These are phyloP conservation scores for Ceryle rudis DNA, from an alignment of 2,797 vertebrate genomes.

Conservation along the genomic window DNA sequence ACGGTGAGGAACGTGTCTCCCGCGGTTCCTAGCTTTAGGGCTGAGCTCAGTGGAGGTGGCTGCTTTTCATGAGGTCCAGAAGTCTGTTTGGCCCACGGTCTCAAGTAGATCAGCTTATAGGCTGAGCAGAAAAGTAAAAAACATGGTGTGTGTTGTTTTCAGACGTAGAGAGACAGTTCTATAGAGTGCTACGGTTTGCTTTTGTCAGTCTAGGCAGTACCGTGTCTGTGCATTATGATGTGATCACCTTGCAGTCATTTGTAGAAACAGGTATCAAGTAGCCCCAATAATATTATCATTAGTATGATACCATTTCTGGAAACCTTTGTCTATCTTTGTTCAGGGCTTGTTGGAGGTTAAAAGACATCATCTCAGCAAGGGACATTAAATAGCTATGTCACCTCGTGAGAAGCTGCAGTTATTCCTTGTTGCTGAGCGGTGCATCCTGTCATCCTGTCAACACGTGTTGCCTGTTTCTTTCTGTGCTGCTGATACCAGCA, in stretches of 20 bases:
- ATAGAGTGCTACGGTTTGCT: background rate
- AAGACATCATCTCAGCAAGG: background rate
- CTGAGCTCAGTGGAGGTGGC: background rate
- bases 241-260: background rate
- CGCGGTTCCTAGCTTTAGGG: background rate
- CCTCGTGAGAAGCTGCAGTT: background rate
- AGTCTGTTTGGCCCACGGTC: background rate
- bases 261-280: background rate
- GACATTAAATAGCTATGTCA: background rate
- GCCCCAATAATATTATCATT: background rate
- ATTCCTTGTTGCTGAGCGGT: background rate
- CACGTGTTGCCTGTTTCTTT: background rate
- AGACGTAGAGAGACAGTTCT: background rate
- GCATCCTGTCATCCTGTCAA: background rate
- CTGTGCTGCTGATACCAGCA: background rate
- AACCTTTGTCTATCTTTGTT: background rate
- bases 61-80: background rate
- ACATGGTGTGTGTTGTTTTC: background rate
- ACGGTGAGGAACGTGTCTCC: accelerated
- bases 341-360: background rate
- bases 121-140: background rate
- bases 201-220: background rate
- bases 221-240: background rate
- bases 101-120: background rate
- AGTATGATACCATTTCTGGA: background rate